Conservation (phyloP, 2,113 vertebrate species). For the Nestor notabilis region DNA sequence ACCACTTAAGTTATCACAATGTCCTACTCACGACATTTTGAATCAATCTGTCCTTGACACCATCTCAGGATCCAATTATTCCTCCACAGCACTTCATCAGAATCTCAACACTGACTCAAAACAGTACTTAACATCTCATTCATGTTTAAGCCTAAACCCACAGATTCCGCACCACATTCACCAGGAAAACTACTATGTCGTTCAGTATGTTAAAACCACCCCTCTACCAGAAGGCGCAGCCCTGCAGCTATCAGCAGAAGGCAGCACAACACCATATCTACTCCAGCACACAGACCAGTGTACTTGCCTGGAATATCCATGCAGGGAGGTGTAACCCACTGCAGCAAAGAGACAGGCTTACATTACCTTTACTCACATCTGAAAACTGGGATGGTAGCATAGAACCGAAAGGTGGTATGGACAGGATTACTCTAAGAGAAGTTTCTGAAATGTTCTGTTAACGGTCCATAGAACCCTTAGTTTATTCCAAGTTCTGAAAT, state of each 20-base stretch:
- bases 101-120: background rate
- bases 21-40: background rate
- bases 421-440: background rate
- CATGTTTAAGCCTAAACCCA: background rate
- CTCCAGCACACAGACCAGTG: background rate
- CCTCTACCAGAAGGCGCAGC: background rate
- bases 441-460: background rate
- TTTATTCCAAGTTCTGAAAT: background rate
- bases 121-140: background rate
- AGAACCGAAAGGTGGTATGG: background rate
- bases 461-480: background rate
- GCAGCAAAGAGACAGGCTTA: background rate
- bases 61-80: background rate
- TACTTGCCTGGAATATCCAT: rapidly evolving
- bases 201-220: background rate
- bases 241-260: background rate
- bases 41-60: background rate
- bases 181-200: background rate
- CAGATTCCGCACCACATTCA: background rate
- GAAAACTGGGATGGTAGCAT: background rate
- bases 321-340: background rate
- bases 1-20: background rate
- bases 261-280: background rate
- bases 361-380: background rate
- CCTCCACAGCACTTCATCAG: background rate